Evolutionary conservation across 2,888 invertebrate genomes (phyloP), one percentile per base, ranked within the genome.

Genomic region (Ormia ochracea): DNA sequence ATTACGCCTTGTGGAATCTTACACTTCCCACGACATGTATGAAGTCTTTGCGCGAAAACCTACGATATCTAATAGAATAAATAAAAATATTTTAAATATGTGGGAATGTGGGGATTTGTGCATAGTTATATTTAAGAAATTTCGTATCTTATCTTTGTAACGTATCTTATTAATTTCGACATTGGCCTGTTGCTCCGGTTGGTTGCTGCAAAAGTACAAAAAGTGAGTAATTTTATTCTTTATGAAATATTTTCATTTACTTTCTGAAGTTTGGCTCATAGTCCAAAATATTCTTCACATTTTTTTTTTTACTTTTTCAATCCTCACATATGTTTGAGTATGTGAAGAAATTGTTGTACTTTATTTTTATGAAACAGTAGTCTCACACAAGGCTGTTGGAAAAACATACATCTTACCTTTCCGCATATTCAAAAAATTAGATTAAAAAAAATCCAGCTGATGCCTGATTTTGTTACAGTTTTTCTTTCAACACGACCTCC

Each of bases 371-470:
- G 17, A 12, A 45, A 69, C 68, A 61, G 61, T 56, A 31, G 45
- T 36, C 45, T 61, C 33, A 21, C n/a, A 9, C 17, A 45, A 58
- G 31, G 19, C 21, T 59, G 17, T 26, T 9, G 7, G 12, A 74
- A 23, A 54, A 61, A 41, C 33, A 23, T 52, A 59, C 58, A 61
- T 48, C 61, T 61, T 48, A 33, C 28, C 28, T 38, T 7, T 31
- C 17, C 19, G 56, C 26, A 31, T 54, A 28, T 52, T 61, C 14
- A 17, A 4, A 28, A 45, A 50, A 23, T 17, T 17, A 50, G 59
- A 59, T n/a, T n/a, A 23, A 54, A 38, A 61, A 59, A 66, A 54
- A 12, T 45, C 58, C 80, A 80, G 80, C 59, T 80, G 80, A 76
- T 80, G 75, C 36, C 36, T 56, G 79, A 70, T 66, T 79, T 54